A percentile compares a stretch with the other conserved stretches of the same genome.
Evolutionary conservation across 2,888 invertebrate genomes (phyloP).

Genomic region (Alentia gelatinosa): DNA sequence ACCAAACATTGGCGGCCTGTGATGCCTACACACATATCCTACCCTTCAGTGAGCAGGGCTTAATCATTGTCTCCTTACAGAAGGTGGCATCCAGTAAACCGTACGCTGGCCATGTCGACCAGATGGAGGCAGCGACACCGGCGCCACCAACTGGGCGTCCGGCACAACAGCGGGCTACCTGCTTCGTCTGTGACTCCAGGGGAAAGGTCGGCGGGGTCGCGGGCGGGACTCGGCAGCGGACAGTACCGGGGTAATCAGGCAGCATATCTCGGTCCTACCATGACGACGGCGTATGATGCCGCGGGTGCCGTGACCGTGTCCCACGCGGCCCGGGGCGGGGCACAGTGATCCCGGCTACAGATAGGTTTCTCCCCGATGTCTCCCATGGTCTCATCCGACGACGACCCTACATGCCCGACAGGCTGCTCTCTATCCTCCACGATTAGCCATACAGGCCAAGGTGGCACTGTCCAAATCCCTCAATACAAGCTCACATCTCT

Average conservation of each 20-base stretch:
- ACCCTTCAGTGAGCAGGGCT: too few species aligned
- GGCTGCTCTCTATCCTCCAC: background rate
- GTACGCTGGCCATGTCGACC: too few species aligned
- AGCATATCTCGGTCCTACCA: background rate
- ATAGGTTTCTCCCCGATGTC: background rate
- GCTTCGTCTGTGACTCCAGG: background rate
- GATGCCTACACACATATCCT: too few species aligned
- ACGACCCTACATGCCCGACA: background rate
- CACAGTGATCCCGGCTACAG: background rate
- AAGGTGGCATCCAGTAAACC: too few species aligned
- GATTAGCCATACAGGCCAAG: background rate
- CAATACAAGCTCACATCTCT: conserved; percentile 12
- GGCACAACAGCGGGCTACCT: background rate
- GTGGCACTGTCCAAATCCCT: conserved; percentile 19
- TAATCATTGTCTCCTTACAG: too few species aligned
- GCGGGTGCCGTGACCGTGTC: background rate
- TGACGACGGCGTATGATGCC: too few species aligned
- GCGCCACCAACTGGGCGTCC: background rate
- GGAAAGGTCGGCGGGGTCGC: background rate
- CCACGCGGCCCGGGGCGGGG: background rate
- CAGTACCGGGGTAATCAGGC: background rate
- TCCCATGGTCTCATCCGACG: too few species aligned
- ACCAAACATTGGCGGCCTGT: too few species aligned
- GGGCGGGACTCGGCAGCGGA: background rate
- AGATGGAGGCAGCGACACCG: background rate